These are phyloP conservation scores for Atethmia centrago DNA, from an alignment of 2,888 invertebrate species.

Conservation along the genomic window DNA sequence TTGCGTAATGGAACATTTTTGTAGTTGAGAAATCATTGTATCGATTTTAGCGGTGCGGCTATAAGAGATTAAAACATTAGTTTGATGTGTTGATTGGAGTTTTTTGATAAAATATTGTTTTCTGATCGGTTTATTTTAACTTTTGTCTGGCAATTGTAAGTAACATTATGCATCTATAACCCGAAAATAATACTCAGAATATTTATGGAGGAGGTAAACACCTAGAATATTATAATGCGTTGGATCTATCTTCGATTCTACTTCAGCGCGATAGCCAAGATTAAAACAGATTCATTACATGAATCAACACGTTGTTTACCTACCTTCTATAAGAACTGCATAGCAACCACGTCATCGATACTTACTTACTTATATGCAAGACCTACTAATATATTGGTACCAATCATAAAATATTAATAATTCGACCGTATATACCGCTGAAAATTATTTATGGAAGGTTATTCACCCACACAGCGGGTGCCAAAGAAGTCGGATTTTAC, in stretches of 20 bases:
- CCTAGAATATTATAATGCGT: background rate
- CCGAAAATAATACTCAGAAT: background rate
- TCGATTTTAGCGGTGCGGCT: constrained; percentile 32
- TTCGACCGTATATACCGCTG: constrained; percentile 45
- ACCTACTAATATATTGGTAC: constrained; percentile 17
- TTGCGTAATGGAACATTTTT: constrained; percentile 36
- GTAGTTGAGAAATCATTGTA: constrained; percentile 28
- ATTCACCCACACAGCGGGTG: constrained; percentile 62
- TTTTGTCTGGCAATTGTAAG: background rate
- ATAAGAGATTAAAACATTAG: constrained; percentile 34
- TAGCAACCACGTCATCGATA: constrained; percentile 19
- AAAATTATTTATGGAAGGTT: constrained; percentile 64
- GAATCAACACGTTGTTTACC: background rate
- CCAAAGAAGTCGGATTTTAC: constrained; percentile 49
- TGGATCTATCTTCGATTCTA: background rate
- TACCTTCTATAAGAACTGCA: background rate
- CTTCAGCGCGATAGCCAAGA: background rate
- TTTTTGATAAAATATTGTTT: constrained; percentile 29
- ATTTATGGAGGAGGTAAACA: background rate
- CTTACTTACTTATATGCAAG: constrained; percentile 15
- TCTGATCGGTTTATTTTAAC: background rate
- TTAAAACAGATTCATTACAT: background rate
- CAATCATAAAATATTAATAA: constrained; percentile 49
- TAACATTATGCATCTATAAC: background rate
- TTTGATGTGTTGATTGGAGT: constrained; percentile 33